Evolutionary conservation across 2,113 vertebrate genomes (phyloP).

Genomic region (Theropithecus gelada): DNA sequence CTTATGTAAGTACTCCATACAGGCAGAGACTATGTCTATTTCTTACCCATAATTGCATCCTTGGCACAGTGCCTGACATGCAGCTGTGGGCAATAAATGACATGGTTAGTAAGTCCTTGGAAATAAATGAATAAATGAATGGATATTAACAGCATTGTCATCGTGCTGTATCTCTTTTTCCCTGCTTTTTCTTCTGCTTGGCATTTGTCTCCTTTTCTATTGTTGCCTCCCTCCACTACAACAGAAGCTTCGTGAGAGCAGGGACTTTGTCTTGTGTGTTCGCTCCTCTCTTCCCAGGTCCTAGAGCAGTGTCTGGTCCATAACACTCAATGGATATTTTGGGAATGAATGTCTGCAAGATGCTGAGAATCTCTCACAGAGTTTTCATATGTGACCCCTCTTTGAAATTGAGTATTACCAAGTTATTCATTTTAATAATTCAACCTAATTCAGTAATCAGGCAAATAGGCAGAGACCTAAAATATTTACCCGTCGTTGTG

Average conservation of each 20-base stretch:
- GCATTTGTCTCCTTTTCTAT: not conserved
- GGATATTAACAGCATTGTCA: not conserved
- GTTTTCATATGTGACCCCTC: not conserved
- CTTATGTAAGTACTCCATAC: not conserved
- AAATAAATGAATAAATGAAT: not conserved
- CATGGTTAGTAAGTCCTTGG: not conserved
- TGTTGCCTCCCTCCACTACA: not conserved
- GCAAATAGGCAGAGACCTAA: not conserved
- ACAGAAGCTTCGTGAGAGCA: not conserved
- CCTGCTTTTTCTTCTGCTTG: not conserved
- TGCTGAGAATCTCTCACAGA: not conserved
- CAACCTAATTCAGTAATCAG: not conserved
- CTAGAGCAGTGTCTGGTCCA: not conserved
- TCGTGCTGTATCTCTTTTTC: not conserved
- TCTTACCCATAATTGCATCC: not conserved
- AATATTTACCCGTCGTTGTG: not conserved
- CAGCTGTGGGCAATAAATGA: not conserved
- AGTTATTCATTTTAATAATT: slow-evolving; percentile 6
- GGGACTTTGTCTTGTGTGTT: not conserved
- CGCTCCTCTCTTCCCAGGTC: not conserved
- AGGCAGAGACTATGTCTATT: not conserved
- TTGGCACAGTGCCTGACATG: not conserved
- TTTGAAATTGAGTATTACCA: not conserved
- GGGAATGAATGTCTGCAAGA: not conserved
- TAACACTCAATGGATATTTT: not conserved